Evolutionary conservation across 2,888 invertebrate genomes (phyloP).

Genomic region (Patella ulyssiponensis): DNA sequence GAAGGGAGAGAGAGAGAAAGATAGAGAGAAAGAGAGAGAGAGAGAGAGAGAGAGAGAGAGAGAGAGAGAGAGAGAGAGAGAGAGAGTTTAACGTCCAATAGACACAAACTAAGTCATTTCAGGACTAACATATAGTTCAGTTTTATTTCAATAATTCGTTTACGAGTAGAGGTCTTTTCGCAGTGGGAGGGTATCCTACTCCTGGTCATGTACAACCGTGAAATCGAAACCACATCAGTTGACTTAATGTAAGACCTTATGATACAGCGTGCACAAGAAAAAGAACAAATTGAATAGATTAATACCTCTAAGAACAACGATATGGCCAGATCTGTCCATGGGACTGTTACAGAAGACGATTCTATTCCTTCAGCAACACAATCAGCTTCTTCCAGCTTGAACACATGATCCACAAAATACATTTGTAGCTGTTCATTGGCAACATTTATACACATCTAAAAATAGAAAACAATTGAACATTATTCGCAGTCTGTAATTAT

Average conservation of each 20-base stretch:
- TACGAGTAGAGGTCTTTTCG: too few relatives aligned
- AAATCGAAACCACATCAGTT: background rate
- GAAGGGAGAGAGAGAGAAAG: too few relatives aligned
- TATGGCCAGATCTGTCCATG: conserved; percentile 59
- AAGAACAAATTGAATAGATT: background rate
- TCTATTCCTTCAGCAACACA: conserved; percentile 64
- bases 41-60: too few relatives aligned
- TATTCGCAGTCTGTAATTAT: too few relatives aligned
- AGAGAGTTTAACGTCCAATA: too few relatives aligned
- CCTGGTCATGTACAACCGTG: background rate
- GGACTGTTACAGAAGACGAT: conserved; percentile 55
- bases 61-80: too few relatives aligned
- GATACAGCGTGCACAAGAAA: background rate
- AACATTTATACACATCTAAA: conserved; percentile 69
- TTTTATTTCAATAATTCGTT: too few relatives aligned
- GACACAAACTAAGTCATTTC: too few relatives aligned
- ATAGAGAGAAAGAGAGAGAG: too few relatives aligned
- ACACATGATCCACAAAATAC: conserved; percentile 69
- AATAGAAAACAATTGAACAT: background rate
- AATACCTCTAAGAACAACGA: conserved; percentile 65
- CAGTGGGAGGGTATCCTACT: too few relatives aligned
- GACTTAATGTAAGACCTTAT: too few relatives aligned
- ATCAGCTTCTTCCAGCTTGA: conserved; percentile 64
- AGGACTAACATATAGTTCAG: too few relatives aligned
- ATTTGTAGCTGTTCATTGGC: conserved; percentile 70